These are phyloP conservation scores for Drosophila miranda DNA, from an alignment of 1,140 invertebrate species.

Conservation along the genomic window DNA sequence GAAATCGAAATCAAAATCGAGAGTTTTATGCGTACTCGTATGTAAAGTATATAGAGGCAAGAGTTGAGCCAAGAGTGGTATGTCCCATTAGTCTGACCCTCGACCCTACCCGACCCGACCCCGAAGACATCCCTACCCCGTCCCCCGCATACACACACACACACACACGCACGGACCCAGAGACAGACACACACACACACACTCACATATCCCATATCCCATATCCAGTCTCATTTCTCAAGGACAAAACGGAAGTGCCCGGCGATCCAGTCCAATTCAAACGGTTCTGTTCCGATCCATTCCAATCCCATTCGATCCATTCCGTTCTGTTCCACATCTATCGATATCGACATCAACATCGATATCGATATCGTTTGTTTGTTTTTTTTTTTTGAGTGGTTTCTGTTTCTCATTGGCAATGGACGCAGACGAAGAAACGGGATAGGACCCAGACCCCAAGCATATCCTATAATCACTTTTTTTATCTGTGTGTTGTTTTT, in stretches of 20 bases:
- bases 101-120: slow-evolving; percentile 9
- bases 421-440: slow-evolving; percentile 34
- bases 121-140: slow-evolving; percentile 3
- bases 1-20: background rate
- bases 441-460: too few relatives aligned
- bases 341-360: background rate
- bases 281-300: too few relatives aligned
- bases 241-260: slow-evolving; percentile 11
- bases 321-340: background rate
- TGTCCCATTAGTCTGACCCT: slow-evolving; percentile 39
- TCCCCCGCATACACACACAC: slow-evolving; percentile 9
- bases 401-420: slow-evolving; percentile 29
- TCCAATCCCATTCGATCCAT: too few relatives aligned
- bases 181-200: background rate
- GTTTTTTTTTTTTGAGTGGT: slow-evolving; percentile 30
- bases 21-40: background rate
- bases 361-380: background rate
- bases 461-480: too few relatives aligned
- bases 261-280: too few relatives aligned
- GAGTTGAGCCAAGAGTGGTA: slow-evolving; percentile 38
- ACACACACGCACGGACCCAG: background rate
- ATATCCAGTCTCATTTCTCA: slow-evolving; percentile 8
- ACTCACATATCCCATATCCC: background rate
- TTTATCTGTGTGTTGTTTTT: too few relatives aligned
- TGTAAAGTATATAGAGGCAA: slow-evolving; percentile 27